Base-by-base conservation (phyloP, 2,797 vertebrate species). In the Notolabrus celidotus region DNA sequence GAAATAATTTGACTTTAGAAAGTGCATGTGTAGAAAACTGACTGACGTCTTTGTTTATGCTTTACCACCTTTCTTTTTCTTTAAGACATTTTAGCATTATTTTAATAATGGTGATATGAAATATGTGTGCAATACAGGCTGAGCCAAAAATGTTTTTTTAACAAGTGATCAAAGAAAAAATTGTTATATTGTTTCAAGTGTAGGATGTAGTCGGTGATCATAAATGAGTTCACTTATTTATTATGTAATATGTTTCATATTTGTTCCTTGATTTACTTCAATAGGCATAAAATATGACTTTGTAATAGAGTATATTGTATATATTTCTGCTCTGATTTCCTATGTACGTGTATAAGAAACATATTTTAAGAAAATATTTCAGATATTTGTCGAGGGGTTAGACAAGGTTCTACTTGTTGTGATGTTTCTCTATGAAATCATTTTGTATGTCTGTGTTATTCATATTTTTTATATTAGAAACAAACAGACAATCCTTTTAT, bases 351-450 rank as follows among this genome's bases (percentile, higher is more conserved):
- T 80, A 76, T 67, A 53, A 71, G 64, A 85, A 83, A 79, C 58
- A 72, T 85, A 82, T 85, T 82, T 80, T 74, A 77, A 81, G 57
- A 84, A 76, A 79, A 84, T 88, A 85, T 86, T 86, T 89, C 68
- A 77, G 70, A 74, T 82, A 83, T 82, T 81, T 92, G 67, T 88
- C 74, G 79, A 80, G 49, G 60, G 67, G 71, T 89, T 91, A 92
- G 89, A 94, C 93, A 94, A 94, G 93, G 93, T 95, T 94, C 92
- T 93, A 94, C 93, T 94, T 94, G 92, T 94, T 88, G 84, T 90
- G 77, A 80, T 91, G 86, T 87, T 79, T 71, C 58, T 86, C 55
- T 87, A 89, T 73, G 71, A 72, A 83, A 64, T 74, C 62, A 82
- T 90, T 89, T 93, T 91, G 57, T 89, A 89, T 68, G 83, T 85